phyloP scores from a whole-genome alignment of 2,113 vertebrate species.

The Coregonus clupeaformis region DNA sequence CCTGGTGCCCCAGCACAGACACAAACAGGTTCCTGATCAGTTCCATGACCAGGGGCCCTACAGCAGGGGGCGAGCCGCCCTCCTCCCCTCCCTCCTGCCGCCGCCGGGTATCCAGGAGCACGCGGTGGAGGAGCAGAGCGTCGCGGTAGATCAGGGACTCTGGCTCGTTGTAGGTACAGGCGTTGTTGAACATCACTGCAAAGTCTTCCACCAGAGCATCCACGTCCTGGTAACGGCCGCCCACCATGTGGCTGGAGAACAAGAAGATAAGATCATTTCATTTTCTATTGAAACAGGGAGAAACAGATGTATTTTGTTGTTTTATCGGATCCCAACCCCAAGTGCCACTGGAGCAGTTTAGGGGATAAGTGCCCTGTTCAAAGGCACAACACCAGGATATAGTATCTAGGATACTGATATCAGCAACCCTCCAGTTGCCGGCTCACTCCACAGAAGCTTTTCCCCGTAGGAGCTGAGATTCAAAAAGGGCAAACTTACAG shows the following conservation, averaged over 20 bases:
- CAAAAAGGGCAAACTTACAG: no score
- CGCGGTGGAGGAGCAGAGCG: conserved; percentile 91
- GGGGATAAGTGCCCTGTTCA: no score
- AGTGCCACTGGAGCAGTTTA: no score
- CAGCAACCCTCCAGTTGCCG: no score
- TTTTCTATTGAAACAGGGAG: no score
- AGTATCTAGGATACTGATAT: no score
- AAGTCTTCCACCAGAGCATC: conserved; percentile 96
- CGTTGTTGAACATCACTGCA: conserved; percentile 98
- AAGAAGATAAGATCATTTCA: no score
- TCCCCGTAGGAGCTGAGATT: no score
- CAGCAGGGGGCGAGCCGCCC: conserved; percentile 83
- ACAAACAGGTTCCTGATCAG: conserved; percentile 97
- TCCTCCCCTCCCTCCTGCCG: conserved; percentile 91
- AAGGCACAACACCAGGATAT: no score
- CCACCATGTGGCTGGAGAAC: conserved; percentile 83
- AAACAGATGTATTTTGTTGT: no score
- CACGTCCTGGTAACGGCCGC: conserved; percentile 94
- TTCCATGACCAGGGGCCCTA: conserved; percentile 88
- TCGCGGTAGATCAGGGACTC: conserved; percentile 98
- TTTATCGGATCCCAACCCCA: no score
- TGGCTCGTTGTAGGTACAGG: conserved; percentile 96
- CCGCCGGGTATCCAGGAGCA: conserved; percentile 89
- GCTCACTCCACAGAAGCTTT: no score
- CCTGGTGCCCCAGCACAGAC: conserved; percentile 95